These are phyloP conservation scores for Amphipyra tragopoginis DNA, from an alignment of 2,888 invertebrate species.

Conservation along the genomic window DNA sequence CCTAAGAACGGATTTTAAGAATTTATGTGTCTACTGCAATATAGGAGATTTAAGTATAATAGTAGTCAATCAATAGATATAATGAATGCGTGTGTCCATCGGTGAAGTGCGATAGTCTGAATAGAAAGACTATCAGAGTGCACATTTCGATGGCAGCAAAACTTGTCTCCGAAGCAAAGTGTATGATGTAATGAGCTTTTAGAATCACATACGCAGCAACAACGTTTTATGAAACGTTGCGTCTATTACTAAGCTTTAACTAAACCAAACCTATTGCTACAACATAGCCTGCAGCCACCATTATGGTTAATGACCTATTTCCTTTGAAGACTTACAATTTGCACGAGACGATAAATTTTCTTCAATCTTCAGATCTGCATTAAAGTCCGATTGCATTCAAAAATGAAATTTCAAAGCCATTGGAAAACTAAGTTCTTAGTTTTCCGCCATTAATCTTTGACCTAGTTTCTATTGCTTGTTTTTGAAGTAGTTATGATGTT, in stretches of 20 bases:
- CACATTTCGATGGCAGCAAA: no score
- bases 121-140: no score
- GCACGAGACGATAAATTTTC: slow-evolving; percentile 10
- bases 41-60: no score
- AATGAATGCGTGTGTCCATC: no score
- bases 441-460: slow-evolving; percentile 26
- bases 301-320: slow-evolving; percentile 10
- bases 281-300: slow-evolving; percentile 2
- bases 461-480: slow-evolving; percentile 27
- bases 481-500: slow-evolving; percentile 28
- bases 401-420: slow-evolving; percentile 24
- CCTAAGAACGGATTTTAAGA: no score
- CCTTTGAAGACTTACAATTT: slow-evolving; percentile 2
- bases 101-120: no score
- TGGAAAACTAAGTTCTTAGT: slow-evolving; percentile 14
- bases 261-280: slow-evolving; percentile 10
- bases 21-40: no score
- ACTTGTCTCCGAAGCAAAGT: no score
- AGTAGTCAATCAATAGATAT: no score
- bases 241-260: slow-evolving; percentile 7
- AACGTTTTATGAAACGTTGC: neutral
- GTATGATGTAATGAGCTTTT: no score
- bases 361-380: slow-evolving; percentile 10
- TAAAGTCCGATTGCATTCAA: slow-evolving; percentile 26
- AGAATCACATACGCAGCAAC: no score